Evolutionary conservation across 1,140 invertebrate genomes (phyloP).

Genomic region (Pogonomyrmex barbatus): DNA sequence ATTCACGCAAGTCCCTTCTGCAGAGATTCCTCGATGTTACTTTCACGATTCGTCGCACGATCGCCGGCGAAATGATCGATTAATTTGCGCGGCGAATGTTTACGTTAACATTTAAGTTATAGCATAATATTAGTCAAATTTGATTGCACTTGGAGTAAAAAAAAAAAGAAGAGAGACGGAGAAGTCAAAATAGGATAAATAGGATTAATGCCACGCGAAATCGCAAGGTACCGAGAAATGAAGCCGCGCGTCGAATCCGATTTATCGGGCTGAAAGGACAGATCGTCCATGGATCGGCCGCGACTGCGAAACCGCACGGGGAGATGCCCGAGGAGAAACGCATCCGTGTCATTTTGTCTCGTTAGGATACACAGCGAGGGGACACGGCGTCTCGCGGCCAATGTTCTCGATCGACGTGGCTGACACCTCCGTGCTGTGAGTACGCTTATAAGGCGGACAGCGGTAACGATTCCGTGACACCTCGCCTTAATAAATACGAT

Average conservation of each 20-base stretch:
- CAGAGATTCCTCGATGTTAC: background rate
- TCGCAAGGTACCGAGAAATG: background rate
- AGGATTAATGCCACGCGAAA: constrained; percentile 37
- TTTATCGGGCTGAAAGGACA: constrained; percentile 48
- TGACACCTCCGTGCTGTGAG: constrained; percentile 72
- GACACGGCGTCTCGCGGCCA: constrained; percentile 73
- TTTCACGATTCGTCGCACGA: background rate
- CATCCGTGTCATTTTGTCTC: constrained; percentile 74
- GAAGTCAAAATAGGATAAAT: background rate
- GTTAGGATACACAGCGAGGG: constrained; percentile 73
- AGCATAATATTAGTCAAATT: background rate
- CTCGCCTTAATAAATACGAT: constrained; percentile 76
- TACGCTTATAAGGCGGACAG: constrained; percentile 73
- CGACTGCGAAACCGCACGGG: constrained; percentile 55
- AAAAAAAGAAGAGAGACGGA: too few species aligned
- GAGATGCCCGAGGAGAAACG: constrained; percentile 40
- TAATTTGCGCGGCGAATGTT: background rate
- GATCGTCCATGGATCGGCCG: constrained; percentile 40
- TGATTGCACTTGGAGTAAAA: background rate
- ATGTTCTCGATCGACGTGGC: constrained; percentile 74
- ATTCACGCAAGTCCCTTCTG: background rate
- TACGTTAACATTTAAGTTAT: too few species aligned
- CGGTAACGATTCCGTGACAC: constrained; percentile 74
- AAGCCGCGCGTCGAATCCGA: constrained; percentile 50
- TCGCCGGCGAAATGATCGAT: background rate